Percentiles rank a stretch among this genome's conserved stretches.
Conservation (phyloP, 2,113 vertebrate genomes). For the Meles meles region DNA sequence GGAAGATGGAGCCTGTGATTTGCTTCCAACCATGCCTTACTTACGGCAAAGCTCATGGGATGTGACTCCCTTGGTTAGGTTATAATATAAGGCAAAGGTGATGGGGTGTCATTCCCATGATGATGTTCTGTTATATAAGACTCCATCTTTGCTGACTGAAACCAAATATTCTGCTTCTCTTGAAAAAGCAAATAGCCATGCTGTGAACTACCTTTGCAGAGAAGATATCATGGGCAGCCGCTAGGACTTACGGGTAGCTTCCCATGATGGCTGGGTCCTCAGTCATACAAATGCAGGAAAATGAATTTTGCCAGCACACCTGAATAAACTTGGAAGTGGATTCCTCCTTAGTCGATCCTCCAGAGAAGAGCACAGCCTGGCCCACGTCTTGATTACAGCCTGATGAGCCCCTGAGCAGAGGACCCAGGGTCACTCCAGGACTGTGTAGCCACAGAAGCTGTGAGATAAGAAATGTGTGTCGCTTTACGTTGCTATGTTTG, state of each 20-base stretch:
- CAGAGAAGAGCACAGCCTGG: neutral
- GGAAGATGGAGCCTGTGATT: neutral
- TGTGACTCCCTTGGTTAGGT: neutral
- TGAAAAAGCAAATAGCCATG: neutral
- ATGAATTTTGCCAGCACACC: neutral
- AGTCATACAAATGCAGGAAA: neutral
- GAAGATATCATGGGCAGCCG: neutral
- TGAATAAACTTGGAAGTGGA: neutral
- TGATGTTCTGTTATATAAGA: neutral
- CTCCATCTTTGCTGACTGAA: neutral
- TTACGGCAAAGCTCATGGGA: neutral
- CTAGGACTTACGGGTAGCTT: neutral
- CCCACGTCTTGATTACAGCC: neutral
- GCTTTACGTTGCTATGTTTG: neutral
- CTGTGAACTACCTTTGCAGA: neutral
- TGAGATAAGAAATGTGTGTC: neutral
- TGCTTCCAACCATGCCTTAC: neutral
- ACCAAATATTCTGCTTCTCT: neutral
- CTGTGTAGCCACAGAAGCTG: neutral
- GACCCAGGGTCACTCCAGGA: neutral
- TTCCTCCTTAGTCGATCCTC: neutral
- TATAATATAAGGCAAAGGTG: neutral
- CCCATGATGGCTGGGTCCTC: neutral
- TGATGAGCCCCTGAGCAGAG: neutral
- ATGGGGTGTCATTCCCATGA: neutral